Base-by-base conservation (phyloP, 1,140 invertebrate genomes). In the Phthorimaea operculella region DNA sequence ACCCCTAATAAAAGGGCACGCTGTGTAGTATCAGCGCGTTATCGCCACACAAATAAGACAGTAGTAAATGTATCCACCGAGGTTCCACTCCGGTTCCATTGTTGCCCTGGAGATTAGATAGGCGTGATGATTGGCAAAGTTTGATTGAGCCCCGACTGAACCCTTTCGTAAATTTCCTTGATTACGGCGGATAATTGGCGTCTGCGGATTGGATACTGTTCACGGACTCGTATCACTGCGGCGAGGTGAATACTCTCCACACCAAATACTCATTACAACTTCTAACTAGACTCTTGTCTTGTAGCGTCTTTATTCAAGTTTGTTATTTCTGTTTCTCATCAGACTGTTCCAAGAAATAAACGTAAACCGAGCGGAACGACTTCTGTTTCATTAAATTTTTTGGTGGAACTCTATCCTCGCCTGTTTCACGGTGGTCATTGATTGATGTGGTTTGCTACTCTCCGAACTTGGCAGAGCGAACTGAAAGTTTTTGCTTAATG, bases 91-190 rank as follows among this genome's bases (percentile, higher is more conserved):
- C 57, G 64, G 66, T 68, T 71, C 72, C 70, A 79, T 74, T 76
- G 78, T 79, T 74, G 66, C 78, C 63, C 73, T 49, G 54, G 68
- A 74, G 73, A 79, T 76, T 77, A 76, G 73, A 74, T 72, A 74
- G 74, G 61, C 72, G 73, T 74, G 71, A 76, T 81, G 76, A 81
- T 81, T 81, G 74, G 67, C 57, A 79, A 81, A 81, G 64, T 81
- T 81, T 81, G 76, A 81, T 81, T 81, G 75, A 79, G 69, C 64
- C 63, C 57, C 60, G 60, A 64, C 60, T 63, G 63, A 70, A 75
- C 68, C 72, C 69, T 78, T 81, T 74, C 63, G 63, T 63, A 68
- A 64, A 67, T 74, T 67, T 69, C 66, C 64, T 70, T 73, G 66
- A 77, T 76, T 75, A 73, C 66, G 54, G 57, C 55, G 62, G 52